Evolutionary conservation across 1,140 invertebrate species (phyloP).

Genomic region (Vanessa atalanta): DNA sequence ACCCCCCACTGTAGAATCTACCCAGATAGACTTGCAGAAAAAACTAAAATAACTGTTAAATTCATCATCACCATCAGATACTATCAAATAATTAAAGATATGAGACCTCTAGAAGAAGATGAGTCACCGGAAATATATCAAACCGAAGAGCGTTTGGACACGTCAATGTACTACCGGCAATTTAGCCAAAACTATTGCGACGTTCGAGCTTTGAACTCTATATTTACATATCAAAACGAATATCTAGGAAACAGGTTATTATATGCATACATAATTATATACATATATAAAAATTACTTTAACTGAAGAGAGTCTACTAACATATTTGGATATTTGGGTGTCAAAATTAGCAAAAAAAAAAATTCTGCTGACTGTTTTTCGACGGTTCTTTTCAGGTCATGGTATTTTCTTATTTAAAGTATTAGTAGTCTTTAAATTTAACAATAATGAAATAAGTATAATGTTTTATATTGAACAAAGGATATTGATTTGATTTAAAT

Average conservation of each 20-base stretch:
- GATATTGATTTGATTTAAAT: too few relatives aligned
- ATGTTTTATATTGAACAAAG: too few relatives aligned
- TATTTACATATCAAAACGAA: slow-evolving; percentile 92
- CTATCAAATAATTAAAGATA: slow-evolving; percentile 57
- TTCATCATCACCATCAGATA: slow-evolving; percentile 48
- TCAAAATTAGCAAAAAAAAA: too few relatives aligned
- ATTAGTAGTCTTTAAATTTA: too few relatives aligned
- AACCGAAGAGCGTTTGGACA: slow-evolving; percentile 66
- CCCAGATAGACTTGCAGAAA: too few relatives aligned
- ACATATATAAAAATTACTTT: neutral
- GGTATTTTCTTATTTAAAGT: too few relatives aligned
- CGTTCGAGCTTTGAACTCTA: slow-evolving; percentile 86
- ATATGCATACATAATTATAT: neutral
- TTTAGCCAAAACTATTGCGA: slow-evolving; percentile 71
- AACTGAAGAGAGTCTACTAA: neutral
- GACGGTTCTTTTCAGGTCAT: too few relatives aligned
- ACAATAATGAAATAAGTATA: too few relatives aligned
- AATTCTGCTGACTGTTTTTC: too few relatives aligned
- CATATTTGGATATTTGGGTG: neutral
- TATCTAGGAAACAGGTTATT: slow-evolving; percentile 83
- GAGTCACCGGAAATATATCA: slow-evolving; percentile 66
- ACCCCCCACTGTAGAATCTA: too few relatives aligned
- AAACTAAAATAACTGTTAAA: neutral
- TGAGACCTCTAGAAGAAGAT: slow-evolving; percentile 55
- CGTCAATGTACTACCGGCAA: slow-evolving; percentile 68